These are phyloP conservation scores for Glossosoma conforme DNA, from an alignment of 1,140 invertebrate genomes.

Conservation along the genomic window DNA sequence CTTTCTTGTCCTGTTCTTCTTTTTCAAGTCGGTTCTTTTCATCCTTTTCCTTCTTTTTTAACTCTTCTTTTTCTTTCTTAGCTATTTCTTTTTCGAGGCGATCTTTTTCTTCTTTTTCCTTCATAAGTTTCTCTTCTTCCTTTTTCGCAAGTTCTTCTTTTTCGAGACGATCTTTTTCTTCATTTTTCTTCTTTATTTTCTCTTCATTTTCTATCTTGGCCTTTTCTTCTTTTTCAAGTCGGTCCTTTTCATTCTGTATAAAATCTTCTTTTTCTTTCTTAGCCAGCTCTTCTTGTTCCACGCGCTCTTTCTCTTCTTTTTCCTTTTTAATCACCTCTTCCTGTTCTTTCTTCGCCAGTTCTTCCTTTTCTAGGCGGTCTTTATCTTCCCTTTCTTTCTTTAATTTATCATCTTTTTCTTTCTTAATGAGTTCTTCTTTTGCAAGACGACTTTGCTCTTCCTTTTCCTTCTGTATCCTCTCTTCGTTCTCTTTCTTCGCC, in stretches of 20 bases:
- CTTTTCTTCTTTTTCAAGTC: slow-evolving; percentile 4
- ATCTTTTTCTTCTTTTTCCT: slow-evolving; percentile 14
- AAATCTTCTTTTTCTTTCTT: background rate
- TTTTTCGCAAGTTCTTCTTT: too few species aligned
- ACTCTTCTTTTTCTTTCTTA: slow-evolving; percentile 1
- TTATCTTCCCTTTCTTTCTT: slow-evolving; percentile 9
- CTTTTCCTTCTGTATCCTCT: slow-evolving; percentile 4
- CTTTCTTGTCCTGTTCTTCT: slow-evolving; percentile 4
- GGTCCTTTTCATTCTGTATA: background rate
- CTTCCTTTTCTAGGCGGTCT: slow-evolving; percentile 18
- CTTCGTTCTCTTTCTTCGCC: slow-evolving; percentile 13
- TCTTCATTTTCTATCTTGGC: slow-evolving; percentile 7
- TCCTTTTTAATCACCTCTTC: slow-evolving; percentile 7
- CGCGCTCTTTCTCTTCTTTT: slow-evolving; percentile 12
- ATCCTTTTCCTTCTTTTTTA: slow-evolving; percentile 24
- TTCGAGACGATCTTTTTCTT: slow-evolving; percentile 13
- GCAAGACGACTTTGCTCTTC: slow-evolving; percentile 11
- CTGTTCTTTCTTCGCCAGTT: slow-evolving; percentile 2
- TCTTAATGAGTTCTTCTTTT: slow-evolving; percentile 9
- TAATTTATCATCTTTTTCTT: slow-evolving; percentile 1
- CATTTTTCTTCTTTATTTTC: slow-evolving; percentile 9
- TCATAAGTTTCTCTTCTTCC: slow-evolving; percentile 4
- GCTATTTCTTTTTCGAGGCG: background rate
- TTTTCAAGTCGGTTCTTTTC: slow-evolving; percentile 22
- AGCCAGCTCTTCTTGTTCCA: background rate